Evolutionary conservation across 2,113 vertebrate genomes (phyloP).

Genomic region (Chelonoidis abingdonii): DNA sequence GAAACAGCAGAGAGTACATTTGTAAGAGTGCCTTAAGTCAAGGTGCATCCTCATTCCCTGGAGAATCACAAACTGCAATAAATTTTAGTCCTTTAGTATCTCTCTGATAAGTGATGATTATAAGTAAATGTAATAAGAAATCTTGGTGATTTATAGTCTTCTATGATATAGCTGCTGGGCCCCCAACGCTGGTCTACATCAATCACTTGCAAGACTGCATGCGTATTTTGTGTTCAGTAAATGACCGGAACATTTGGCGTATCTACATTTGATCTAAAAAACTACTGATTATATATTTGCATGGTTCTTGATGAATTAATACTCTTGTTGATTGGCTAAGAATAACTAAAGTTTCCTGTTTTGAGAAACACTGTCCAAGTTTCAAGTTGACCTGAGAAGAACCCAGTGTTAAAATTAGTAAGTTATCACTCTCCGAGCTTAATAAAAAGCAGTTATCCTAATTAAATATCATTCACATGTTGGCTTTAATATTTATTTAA

Average conservation of each 20-base stretch:
- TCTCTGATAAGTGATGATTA: neutral
- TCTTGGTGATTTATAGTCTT: neutral
- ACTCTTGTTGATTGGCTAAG: too few species aligned
- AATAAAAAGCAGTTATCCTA: neutral
- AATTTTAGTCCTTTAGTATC: neutral
- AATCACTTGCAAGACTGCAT: neutral
- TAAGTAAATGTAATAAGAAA: neutral
- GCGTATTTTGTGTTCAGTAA: neutral
- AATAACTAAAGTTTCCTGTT: too few species aligned
- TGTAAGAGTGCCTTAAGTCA: neutral
- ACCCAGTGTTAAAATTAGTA: too few species aligned
- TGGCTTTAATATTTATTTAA: neutral
- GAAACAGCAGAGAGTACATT: neutral
- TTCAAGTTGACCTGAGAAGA: too few species aligned
- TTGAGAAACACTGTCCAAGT: too few species aligned
- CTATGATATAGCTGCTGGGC: neutral
- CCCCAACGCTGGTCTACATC: neutral
- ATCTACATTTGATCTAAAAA: neutral
- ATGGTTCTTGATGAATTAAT: too few species aligned
- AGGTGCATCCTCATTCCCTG: neutral
- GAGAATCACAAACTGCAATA: neutral
- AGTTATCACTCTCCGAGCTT: neutral
- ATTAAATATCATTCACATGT: neutral
- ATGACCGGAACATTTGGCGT: too few species aligned
- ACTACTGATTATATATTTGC: neutral